Base-by-base conservation (phyloP, 2,888 invertebrate species). In the Agrotis clavis region DNA sequence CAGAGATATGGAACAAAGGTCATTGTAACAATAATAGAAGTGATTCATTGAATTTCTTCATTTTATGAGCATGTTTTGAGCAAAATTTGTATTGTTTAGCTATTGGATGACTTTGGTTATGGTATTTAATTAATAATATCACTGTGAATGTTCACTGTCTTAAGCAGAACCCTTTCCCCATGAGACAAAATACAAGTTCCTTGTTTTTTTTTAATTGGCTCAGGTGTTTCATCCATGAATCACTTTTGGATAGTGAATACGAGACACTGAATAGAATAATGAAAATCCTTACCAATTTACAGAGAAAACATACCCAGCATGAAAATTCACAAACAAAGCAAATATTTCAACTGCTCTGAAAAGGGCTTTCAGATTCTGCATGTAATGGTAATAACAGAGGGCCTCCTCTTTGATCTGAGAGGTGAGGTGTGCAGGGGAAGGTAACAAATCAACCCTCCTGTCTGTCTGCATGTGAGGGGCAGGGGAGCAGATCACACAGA, bases 1-100 rank as follows among this genome's bases (percentile, higher is more conserved):
- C 57, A 62, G 59, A 67, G 77, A 77, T 80, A 82, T 67, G 50
- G 54, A 69, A 82, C 84, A 84, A 77, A 82, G 78, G 73, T 84
- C 73, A 69, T 77, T 73, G 45, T 61, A 70, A 67, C 62, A 70
- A 64, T 67, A 71, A 70, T 57, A 63, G 47, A 16, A 77, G 67
- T 74, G 71, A 81, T 53, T 81, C 71, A 73, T 69, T 71, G 72
- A 72, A 82, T 68, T 73, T 73, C 48, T 69, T 63, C n/a, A 54
- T n/a, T 19, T 41, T 67, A 50, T 1, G 41, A 45, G n/a, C 50
- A 67, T 50, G n/a, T 64, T n/a, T 67, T 45, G 16, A 54, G n/a
- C 50, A 51, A 57, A 68, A 54, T 21, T 61, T 1, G 5, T 25
- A 35, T 48, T 51, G 48, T 54, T 50, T 11, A 47, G 14, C 13